These are phyloP conservation scores for Danio aesculapii DNA, from an alignment of 2,797 vertebrate genomes.

Conservation along the genomic window DNA sequence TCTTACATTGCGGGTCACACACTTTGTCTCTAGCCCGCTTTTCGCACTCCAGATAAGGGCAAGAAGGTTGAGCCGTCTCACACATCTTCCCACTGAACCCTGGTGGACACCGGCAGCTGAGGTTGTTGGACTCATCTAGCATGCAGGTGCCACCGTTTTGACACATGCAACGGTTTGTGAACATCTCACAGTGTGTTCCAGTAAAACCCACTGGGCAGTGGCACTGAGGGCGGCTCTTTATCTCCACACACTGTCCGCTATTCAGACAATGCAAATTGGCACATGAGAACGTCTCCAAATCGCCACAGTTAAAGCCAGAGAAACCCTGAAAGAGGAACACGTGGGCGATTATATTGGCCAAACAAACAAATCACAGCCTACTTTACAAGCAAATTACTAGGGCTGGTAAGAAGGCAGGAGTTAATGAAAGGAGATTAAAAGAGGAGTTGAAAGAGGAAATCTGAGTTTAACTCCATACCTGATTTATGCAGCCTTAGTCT, in stretches of 20 bases:
- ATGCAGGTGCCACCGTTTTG: constrained; percentile 88
- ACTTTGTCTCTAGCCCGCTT: constrained; percentile 78
- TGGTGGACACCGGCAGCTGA: constrained; percentile 82
- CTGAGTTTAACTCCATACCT: constrained; percentile 71
- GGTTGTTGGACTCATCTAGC: constrained; percentile 74
- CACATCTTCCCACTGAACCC: constrained; percentile 81
- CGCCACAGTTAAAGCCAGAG: constrained; percentile 85
- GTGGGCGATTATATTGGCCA: background rate
- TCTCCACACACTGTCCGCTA: constrained; percentile 83
- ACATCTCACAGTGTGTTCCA: constrained; percentile 80
- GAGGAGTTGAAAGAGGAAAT: background rate
- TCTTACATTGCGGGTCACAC: constrained; percentile 90
- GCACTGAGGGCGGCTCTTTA: constrained; percentile 78
- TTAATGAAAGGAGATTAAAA: constrained; percentile 3
- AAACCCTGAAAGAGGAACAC: constrained; percentile 78
- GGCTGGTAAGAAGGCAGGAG: background rate
- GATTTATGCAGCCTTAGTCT: constrained; percentile 71
- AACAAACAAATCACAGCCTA: background rate
- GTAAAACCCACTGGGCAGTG: constrained; percentile 80
- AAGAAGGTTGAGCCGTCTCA: constrained; percentile 64
- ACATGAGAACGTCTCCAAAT: constrained; percentile 83
- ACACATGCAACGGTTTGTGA: constrained; percentile 79
- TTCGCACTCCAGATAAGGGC: constrained; percentile 77
- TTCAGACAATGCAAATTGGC: constrained; percentile 85
- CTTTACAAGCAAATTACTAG: background rate